Evolutionary conservation across 2,888 invertebrate genomes (phyloP), one percentile per base, ranked within the genome.

Genomic region (Xestia sexstrigata): DNA sequence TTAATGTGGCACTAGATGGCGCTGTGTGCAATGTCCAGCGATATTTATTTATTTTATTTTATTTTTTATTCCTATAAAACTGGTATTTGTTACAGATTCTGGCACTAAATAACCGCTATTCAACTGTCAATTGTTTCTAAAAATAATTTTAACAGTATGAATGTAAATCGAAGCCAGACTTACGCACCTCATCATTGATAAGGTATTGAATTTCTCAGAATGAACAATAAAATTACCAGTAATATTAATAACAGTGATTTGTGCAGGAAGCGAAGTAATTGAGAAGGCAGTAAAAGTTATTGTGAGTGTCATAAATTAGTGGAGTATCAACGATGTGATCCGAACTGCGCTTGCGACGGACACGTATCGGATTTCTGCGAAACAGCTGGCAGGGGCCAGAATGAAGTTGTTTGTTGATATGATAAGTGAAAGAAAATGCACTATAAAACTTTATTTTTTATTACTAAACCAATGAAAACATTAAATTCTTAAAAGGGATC

Each of bases 301-400:
- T 86, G 83, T 78, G 60, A 81, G 74, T 67, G 85, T 67, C 69
- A 88, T 88, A 88, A 88, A 88, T 88, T 77, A 79, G 39, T 72
- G 67, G 9, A 58, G 26, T 81, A 88, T 87, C 82, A 77, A 45
- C 17, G 17, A 13, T 87, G 55, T 75, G 78, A 81, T 87, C 88
- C 88, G 74, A 39, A 45, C 42, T 66, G 81, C 80, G 74, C 76
- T 35, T 78, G 68, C 78, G 74, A 60, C 70, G 71, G 74, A 11
- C 35, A 60, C 63, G 80, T 91, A 92, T 93, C 91, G 83, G 85
- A 89, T 88, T 94, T 94, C 94, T 91, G 90, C 90, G 94, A 94
- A 94, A 85, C 85, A 81, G 79, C 85, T 85, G 63, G 77, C 67
- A 80, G 47, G 49, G 8, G 42, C 42, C 35, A 63, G 39, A 69